phyloP scores from a whole-genome alignment of 2,888 invertebrate species.

The Trypoxylon attenuatum region DNA sequence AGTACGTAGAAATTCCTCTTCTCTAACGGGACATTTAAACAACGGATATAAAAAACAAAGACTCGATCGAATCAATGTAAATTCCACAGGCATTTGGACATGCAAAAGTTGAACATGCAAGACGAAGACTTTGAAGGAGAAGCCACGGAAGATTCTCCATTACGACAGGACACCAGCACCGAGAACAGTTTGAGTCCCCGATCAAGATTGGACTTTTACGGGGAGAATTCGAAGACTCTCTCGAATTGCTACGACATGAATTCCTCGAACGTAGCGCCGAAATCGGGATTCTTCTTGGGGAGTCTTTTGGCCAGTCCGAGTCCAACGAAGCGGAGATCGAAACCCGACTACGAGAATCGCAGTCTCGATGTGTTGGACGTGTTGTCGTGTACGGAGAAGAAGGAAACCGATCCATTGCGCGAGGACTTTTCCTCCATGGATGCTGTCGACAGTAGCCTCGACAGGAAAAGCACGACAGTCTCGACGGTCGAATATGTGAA shows the following conservation, averaged over 20 bases:
- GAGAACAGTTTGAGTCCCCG: slow-evolving; percentile 64
- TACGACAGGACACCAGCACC: slow-evolving; percentile 62
- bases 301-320: slow-evolving; percentile 54
- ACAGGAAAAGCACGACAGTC: slow-evolving; percentile 30
- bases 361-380: slow-evolving; percentile 67
- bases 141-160: slow-evolving; percentile 65
- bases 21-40: no score
- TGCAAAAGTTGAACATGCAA: slow-evolving; percentile 61
- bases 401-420: slow-evolving; percentile 50
- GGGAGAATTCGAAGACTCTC: slow-evolving; percentile 56
- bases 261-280: slow-evolving; percentile 66
- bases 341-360: slow-evolving; percentile 69
- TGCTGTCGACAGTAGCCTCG: slow-evolving; percentile 54
- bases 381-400: slow-evolving; percentile 46
- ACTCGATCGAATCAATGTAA: no score
- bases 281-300: slow-evolving; percentile 66
- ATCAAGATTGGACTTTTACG: slow-evolving; percentile 59
- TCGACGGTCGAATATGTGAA: slow-evolving; percentile 55
- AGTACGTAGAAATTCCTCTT: slow-evolving; percentile 14
- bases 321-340: slow-evolving; percentile 33
- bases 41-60: no score
- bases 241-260: slow-evolving; percentile 63
- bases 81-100: slow-evolving; percentile 67
- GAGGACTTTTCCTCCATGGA: slow-evolving; percentile 64
- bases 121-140: slow-evolving; percentile 65